Percentiles rank a stretch among this genome's conserved stretches.
These are phyloP conservation scores for Coranthus polyacanthus DNA, from an alignment of 2,797 vertebrate genomes.

Conservation along the genomic window DNA sequence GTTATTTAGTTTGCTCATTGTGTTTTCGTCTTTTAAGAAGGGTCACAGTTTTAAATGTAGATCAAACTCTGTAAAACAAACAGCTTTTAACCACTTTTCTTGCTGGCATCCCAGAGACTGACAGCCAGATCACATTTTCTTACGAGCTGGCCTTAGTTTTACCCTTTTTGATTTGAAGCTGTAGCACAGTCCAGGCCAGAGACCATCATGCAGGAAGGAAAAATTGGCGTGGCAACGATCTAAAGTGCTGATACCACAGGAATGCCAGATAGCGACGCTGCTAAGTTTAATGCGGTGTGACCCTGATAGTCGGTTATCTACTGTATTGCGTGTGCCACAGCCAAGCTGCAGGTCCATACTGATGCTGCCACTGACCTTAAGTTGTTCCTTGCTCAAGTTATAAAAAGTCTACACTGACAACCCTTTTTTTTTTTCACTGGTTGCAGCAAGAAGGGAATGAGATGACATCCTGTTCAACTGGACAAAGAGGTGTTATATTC, in stretches of 20 bases:
- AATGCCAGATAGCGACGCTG: slow-evolving; percentile 60
- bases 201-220: slow-evolving; percentile 43
- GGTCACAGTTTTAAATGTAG: background rate
- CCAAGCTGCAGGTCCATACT: slow-evolving; percentile 59
- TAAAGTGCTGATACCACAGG: slow-evolving; percentile 73
- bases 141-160: slow-evolving; percentile 32
- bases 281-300: slow-evolving; percentile 71
- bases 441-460: slow-evolving; percentile 18
- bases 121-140: slow-evolving; percentile 14
- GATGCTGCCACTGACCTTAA: slow-evolving; percentile 74
- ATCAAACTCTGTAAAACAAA: too few relatives aligned
- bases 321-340: slow-evolving; percentile 45
- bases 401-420: slow-evolving; percentile 53
- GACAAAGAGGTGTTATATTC: slow-evolving; percentile 35
- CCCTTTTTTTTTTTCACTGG: slow-evolving; percentile 30
- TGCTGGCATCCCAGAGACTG: slow-evolving; percentile 16
- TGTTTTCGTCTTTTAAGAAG: background rate
- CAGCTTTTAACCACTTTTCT: background rate
- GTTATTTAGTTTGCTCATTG: background rate
- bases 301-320: slow-evolving; percentile 68
- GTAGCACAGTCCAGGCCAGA: slow-evolving; percentile 29
- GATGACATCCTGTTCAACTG: slow-evolving; percentile 39
- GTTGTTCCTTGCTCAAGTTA: slow-evolving; percentile 56
- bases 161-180: slow-evolving; percentile 44
- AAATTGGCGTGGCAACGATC: slow-evolving; percentile 59